Conservation (phyloP, 2,888 invertebrate genomes). For the Erebia aethiops region DNA sequence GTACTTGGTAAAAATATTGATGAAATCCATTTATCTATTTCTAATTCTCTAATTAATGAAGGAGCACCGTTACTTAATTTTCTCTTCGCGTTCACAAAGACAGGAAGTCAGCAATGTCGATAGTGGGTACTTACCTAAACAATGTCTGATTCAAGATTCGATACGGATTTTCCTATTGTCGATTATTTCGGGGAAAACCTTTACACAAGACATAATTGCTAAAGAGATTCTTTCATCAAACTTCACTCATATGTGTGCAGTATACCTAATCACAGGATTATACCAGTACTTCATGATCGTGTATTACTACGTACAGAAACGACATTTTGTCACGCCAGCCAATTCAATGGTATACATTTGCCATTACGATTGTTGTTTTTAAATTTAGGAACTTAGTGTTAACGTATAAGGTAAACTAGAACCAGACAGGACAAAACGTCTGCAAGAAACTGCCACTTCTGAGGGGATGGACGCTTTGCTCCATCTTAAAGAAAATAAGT, state of each 20-base stretch:
- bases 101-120: constrained; percentile 47
- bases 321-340: too few species aligned
- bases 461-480: too few species aligned
- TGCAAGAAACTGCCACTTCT: too few species aligned
- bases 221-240: background rate
- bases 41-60: background rate
- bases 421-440: too few species aligned
- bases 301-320: too few species aligned
- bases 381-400: too few species aligned
- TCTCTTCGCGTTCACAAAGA: constrained; percentile 38
- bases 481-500: too few species aligned
- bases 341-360: too few species aligned
- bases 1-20: background rate
- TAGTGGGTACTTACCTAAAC: constrained; percentile 47
- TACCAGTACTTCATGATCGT: too few species aligned
- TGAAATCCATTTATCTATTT: background rate
- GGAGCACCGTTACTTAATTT: constrained; percentile 2
- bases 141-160: constrained; percentile 74
- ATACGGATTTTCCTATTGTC: constrained; percentile 68
- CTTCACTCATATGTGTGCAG: background rate
- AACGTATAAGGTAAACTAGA: too few species aligned
- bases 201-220: constrained; percentile 5
- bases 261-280: too few species aligned
- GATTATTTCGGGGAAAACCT: constrained; percentile 27
- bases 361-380: too few species aligned